Percentiles rank a stretch among this genome's conserved stretches.
Conservation (phyloP, 2,113 vertebrate species). For the Piprites chloris region DNA sequence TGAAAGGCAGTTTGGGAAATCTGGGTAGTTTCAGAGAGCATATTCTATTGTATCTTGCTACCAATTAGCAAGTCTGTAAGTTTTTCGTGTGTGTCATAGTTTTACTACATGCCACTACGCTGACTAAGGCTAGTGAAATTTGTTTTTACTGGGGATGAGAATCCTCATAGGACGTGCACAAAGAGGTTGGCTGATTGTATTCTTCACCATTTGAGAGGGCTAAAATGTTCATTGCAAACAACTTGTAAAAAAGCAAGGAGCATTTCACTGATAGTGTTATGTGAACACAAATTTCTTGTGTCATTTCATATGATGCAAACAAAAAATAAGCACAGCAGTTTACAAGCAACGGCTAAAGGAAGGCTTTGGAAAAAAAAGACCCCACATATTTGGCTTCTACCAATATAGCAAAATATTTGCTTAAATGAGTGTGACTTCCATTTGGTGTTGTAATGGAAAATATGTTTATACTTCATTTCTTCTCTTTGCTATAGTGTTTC, state of each 20-base stretch:
- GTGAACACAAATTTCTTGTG: neutral
- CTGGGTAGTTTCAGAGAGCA: neutral
- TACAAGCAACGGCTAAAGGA: neutral
- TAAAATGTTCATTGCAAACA: neutral
- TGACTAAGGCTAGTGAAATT: neutral
- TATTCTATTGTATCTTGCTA: neutral
- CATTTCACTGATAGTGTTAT: neutral
- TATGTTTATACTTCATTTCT: constrained; percentile 28
- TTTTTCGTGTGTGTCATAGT: neutral
- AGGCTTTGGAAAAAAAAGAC: neutral
- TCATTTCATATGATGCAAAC: neutral
- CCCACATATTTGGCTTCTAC: neutral
- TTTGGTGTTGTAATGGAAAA: constrained; percentile 22
- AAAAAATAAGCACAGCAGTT: neutral
- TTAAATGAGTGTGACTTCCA: neutral
- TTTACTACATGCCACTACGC: neutral
- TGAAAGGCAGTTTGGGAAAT: neutral
- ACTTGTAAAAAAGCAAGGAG: neutral
- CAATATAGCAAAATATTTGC: neutral
- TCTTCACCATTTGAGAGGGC: neutral
- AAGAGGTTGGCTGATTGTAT: neutral
- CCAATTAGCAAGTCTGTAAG: neutral
- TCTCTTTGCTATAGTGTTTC: neutral
- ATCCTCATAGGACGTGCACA: neutral
- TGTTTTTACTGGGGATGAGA: neutral